These are phyloP conservation scores for Apotomis betuletana DNA, from an alignment of 2,888 invertebrate species.

Conservation along the genomic window DNA sequence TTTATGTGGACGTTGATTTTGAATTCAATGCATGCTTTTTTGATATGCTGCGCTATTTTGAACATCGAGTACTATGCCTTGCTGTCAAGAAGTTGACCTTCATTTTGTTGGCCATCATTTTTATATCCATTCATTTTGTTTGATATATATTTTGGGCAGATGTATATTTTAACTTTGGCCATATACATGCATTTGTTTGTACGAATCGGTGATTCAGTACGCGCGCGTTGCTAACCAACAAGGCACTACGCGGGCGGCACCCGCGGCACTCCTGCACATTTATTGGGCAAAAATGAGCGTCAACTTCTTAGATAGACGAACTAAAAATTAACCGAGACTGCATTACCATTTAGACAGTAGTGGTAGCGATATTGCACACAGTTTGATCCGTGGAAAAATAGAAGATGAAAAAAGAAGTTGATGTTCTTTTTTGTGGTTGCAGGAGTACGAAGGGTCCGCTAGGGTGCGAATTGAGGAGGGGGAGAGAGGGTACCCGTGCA, in stretches of 20 bases:
- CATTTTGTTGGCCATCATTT: constrained; percentile 95
- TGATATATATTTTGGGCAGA: constrained; percentile 81
- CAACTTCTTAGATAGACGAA: constrained; percentile 89
- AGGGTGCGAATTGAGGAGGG: constrained; percentile 79
- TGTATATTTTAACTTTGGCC: constrained; percentile 77
- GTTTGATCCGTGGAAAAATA: constrained; percentile 71
- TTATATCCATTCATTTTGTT: constrained; percentile 84
- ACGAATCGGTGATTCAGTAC: constrained; percentile 71
- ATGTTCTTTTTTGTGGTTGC: constrained; percentile 93
- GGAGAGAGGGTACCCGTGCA: constrained; percentile 88
- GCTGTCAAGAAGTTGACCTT: constrained; percentile 97
- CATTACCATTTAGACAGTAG: constrained; percentile 83
- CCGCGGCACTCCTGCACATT: constrained; percentile 83
- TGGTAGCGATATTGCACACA: constrained; percentile 80
- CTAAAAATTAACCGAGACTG: constrained; percentile 73
- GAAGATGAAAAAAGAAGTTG: constrained; percentile 92
- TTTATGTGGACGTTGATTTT: constrained; percentile 60
- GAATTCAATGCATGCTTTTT: constrained; percentile 78
- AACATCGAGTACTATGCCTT: constrained; percentile 82
- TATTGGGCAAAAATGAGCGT: constrained; percentile 93
- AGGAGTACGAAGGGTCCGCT: constrained; percentile 92
- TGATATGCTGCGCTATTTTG: constrained; percentile 79
- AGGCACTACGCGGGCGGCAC: constrained; percentile 79
- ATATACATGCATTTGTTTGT: constrained; percentile 73
- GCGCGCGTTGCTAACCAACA: constrained; percentile 77